phyloP scores from a whole-genome alignment of 1,140 invertebrate species.

The Eufriesea mexicana region DNA sequence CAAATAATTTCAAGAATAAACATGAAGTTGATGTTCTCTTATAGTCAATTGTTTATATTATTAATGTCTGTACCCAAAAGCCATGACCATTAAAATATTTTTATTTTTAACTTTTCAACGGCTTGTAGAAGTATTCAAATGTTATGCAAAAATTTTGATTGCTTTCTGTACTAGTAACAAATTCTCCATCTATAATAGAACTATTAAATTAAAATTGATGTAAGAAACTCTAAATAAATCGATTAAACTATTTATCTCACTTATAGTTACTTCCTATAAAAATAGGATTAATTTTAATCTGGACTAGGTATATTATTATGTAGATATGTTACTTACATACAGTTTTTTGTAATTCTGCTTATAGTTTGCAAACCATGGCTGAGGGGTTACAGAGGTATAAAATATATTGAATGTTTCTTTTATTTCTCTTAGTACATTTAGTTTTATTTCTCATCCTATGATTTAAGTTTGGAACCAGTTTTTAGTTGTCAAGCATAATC shows the following conservation, averaged over 20 bases:
- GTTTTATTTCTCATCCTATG: constrained; percentile 64
- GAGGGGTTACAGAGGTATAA: constrained; percentile 51
- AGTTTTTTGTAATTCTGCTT: constrained; percentile 33
- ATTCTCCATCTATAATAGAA: neutral
- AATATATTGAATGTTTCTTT: constrained; percentile 62
- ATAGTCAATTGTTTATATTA: constrained; percentile 54
- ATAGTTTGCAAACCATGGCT: constrained; percentile 51
- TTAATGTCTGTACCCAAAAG: constrained; percentile 56
- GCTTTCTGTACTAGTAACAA: neutral
- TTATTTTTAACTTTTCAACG: neutral
- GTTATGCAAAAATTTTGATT: neutral
- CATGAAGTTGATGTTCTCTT: constrained; percentile 34
- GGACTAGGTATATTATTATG: neutral
- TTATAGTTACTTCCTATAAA: neutral
- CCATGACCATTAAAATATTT: constrained; percentile 21
- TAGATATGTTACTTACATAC: constrained; percentile 2
- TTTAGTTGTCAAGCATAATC: constrained; percentile 72
- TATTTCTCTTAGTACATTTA: constrained; percentile 55
- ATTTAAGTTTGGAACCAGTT: constrained; percentile 69
- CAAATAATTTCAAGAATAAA: neutral
- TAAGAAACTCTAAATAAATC: neutral
- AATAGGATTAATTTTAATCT: neutral
- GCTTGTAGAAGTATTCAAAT: neutral
- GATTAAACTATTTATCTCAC: neutral
- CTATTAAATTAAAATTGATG: neutral